phyloP scores from a whole-genome alignment of 2,888 invertebrate species.

The Xylocampa areola region DNA sequence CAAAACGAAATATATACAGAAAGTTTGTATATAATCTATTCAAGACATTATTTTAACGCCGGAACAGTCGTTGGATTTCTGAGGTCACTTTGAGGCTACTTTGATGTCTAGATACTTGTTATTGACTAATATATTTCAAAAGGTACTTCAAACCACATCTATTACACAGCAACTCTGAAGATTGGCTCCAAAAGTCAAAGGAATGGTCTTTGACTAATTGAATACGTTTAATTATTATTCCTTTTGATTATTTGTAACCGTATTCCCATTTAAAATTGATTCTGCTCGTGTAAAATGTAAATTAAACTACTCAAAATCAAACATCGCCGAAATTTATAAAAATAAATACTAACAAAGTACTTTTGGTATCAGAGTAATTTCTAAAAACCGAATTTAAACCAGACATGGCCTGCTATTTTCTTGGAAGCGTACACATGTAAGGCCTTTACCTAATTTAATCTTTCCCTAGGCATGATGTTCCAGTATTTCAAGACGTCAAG shows the following conservation, averaged over 20 bases:
- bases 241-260: too few relatives aligned
- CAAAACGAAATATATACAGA: constrained; percentile 66
- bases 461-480: background rate
- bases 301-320: too few relatives aligned
- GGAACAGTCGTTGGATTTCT: constrained; percentile 2
- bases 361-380: too few relatives aligned
- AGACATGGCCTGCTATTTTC: too few relatives aligned
- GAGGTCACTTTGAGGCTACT: constrained; percentile 8
- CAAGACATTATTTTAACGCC: constrained; percentile 56
- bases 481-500: constrained; percentile 7
- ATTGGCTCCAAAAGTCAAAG: constrained; percentile 8
- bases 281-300: too few relatives aligned
- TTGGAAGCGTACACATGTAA: background rate
- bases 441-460: constrained; percentile 2
- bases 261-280: too few relatives aligned
- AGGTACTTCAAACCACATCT: background rate
- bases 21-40: constrained; percentile 65
- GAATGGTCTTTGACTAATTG: background rate
- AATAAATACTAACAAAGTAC: too few relatives aligned
- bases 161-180: background rate
- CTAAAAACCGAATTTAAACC: too few relatives aligned
- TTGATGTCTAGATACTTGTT: constrained; percentile 2
- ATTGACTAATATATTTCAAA: constrained; percentile 1
- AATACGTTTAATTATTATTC: too few relatives aligned
- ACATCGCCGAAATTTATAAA: too few relatives aligned